Conservation (phyloP, 2,797 vertebrate species). For the Pangasius larnaudii region DNA sequence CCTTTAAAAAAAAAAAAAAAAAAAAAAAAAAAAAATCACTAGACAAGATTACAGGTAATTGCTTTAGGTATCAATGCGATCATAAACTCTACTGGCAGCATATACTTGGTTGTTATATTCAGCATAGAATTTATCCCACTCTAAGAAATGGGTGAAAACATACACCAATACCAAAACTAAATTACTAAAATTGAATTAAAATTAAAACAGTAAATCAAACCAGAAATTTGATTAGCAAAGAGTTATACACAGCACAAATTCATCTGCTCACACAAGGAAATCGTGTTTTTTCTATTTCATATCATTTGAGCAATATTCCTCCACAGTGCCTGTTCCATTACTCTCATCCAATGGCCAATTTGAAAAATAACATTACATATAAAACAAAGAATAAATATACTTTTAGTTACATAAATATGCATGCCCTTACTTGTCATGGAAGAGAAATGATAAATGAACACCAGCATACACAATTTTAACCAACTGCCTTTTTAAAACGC, state of each 20-base stretch:
- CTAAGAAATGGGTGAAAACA: background rate
- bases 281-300: slow-evolving; percentile 39
- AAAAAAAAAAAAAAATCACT: background rate
- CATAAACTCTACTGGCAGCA: background rate
- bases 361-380: slow-evolving; percentile 34
- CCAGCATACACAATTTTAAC: slow-evolving; percentile 53
- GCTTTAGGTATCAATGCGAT: background rate
- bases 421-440: slow-evolving; percentile 72
- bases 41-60: background rate
- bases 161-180: slow-evolving; percentile 9
- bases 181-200: slow-evolving; percentile 3
- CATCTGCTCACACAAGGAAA: slow-evolving; percentile 23
- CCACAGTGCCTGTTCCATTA: background rate
- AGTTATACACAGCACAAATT: slow-evolving; percentile 7
- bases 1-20: background rate
- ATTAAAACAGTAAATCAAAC: slow-evolving; percentile 11
- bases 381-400: slow-evolving; percentile 73
- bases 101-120: slow-evolving; percentile 1
- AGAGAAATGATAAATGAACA: slow-evolving; percentile 54
- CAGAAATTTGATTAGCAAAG: slow-evolving; percentile 41
- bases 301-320: background rate
- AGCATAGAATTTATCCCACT: background rate
- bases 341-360: slow-evolving; percentile 14
- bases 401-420: slow-evolving; percentile 73
- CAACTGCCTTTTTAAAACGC: slow-evolving; percentile 70